Evolutionary conservation across 2,113 vertebrate species (phyloP), one percentile per base, ranked within the genome.

Genomic region (Cyrtonyx montezumae): DNA sequence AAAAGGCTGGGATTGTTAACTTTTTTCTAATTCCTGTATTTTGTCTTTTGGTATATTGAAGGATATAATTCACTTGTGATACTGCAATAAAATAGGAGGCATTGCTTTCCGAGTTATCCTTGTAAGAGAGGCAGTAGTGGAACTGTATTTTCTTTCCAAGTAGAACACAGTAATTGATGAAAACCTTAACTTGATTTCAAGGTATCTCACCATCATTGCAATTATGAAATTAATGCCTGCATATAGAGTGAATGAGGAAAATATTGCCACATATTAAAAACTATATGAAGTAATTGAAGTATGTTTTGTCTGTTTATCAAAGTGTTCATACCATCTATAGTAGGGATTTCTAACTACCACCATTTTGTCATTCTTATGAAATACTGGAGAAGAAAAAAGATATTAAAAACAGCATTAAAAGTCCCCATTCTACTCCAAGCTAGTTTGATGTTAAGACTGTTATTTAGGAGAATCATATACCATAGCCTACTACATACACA

Each of bases 401-500:
- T 42, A 7, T 55, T 28, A 56, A 79, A 80, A 28, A 26, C 25
- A 69, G 0, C 5, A 9, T 78, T 70, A 46, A 83, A 91, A 56
- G 5, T 28, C 3, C 11, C 7, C 70, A 1, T 84, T 88, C 32
- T 95, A 6, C 28, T 84, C 22, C 51, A 78, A 70, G 25, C 6
- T 1, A 0, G 4, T 77, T 89, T 87, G 63, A 62, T 74, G 46
- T 3, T 92, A 84, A 82, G 22, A 7, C 25, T 82, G 49, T 34
- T 77, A 51, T 79, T 85, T 67, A 83, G 26, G 67, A 89, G 84
- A 89, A 74, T 37, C 28, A 56, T 74, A 87, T 90, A 84, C 66
- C 79, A 81, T 51, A 79, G 49, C 34, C 42, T 92, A 74, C 68
- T 92, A 70, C 78, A 82, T 89, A 92, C 68, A 89, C 34, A 83